These are phyloP conservation scores for Pangasius macronema DNA, from an alignment of 2,797 vertebrate species.

Conservation along the genomic window DNA sequence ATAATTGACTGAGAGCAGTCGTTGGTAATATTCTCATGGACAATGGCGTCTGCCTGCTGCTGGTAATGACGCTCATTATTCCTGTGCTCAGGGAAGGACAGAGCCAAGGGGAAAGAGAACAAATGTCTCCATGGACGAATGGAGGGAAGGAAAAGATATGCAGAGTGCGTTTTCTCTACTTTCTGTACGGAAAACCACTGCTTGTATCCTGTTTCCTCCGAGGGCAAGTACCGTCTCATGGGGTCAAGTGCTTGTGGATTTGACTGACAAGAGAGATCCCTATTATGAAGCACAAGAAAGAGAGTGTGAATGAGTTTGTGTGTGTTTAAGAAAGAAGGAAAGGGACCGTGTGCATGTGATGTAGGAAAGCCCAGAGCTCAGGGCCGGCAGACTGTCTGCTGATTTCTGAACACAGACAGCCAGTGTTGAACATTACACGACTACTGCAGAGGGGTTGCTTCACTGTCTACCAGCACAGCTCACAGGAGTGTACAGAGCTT, in stretches of 20 bases:
- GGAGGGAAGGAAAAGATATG: conserved; percentile 37
- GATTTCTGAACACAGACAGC: conserved; percentile 36
- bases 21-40: conserved; percentile 74
- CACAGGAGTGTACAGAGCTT: not conserved
- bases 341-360: conserved; percentile 1
- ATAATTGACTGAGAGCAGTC: conserved; percentile 74
- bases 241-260: conserved; percentile 34
- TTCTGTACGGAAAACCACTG: conserved; percentile 28
- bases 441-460: not conserved
- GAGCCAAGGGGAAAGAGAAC: conserved; percentile 40
- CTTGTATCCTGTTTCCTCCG: conserved; percentile 27
- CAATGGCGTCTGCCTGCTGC: conserved; percentile 60
- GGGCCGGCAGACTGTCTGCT: conserved; percentile 53
- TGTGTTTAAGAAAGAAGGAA: conserved; percentile 30
- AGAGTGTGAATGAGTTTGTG: conserved; percentile 1
- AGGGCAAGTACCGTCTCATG: not conserved
- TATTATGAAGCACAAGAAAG: conserved; percentile 42
- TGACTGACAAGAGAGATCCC: conserved; percentile 42
- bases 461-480: not conserved
- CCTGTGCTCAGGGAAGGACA: conserved; percentile 60
- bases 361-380: conserved; percentile 49
- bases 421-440: not conserved
- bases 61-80: conserved; percentile 73
- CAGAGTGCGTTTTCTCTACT: conserved; percentile 25
- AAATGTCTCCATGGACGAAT: conserved; percentile 28